A percentile compares a stretch with the other conserved stretches of the same genome.
These are phyloP conservation scores for Amiota communis DNA, from an alignment of 2,888 invertebrate species.

Conservation along the genomic window DNA sequence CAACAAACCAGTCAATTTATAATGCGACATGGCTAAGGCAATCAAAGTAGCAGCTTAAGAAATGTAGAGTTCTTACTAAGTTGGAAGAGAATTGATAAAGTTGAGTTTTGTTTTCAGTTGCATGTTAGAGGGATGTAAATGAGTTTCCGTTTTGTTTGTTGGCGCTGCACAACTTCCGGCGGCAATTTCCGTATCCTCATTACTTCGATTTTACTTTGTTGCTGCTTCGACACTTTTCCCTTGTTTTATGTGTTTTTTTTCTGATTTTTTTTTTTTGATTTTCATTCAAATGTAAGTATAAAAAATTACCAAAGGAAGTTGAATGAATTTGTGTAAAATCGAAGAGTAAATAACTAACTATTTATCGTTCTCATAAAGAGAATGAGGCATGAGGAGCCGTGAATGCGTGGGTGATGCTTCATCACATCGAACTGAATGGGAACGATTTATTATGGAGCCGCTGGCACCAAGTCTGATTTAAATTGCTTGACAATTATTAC, in stretches of 20 bases:
- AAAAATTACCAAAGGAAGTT: slow-evolving; percentile 19
- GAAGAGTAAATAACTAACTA: slow-evolving; percentile 16
- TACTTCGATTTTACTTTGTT: slow-evolving; percentile 45
- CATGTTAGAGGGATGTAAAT: slow-evolving; percentile 44
- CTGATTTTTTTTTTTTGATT: background rate
- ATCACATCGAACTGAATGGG: slow-evolving; percentile 41
- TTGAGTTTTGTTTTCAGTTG: too few relatives aligned
- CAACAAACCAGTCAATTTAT: slow-evolving; percentile 58
- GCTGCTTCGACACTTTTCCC: background rate
- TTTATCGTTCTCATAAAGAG: background rate
- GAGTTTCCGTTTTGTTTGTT: slow-evolving; percentile 57
- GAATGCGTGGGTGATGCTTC: background rate
- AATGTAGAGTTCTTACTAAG: slow-evolving; percentile 53
- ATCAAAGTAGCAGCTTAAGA: slow-evolving; percentile 6
- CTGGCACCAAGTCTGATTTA: slow-evolving; percentile 55
- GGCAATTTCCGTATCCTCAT: slow-evolving; percentile 66
- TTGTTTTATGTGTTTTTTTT: background rate
- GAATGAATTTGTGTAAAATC: slow-evolving; percentile 1
- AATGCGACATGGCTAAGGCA: slow-evolving; percentile 43
- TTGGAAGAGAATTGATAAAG: slow-evolving; percentile 48
- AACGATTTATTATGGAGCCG: slow-evolving; percentile 60
- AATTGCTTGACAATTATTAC: slow-evolving; percentile 71
- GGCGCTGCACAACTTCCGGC: slow-evolving; percentile 60
- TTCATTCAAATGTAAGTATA: background rate
- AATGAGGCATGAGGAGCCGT: background rate